phyloP scores from a whole-genome alignment of 2,797 vertebrate species.

The Eulemur mongoz region DNA sequence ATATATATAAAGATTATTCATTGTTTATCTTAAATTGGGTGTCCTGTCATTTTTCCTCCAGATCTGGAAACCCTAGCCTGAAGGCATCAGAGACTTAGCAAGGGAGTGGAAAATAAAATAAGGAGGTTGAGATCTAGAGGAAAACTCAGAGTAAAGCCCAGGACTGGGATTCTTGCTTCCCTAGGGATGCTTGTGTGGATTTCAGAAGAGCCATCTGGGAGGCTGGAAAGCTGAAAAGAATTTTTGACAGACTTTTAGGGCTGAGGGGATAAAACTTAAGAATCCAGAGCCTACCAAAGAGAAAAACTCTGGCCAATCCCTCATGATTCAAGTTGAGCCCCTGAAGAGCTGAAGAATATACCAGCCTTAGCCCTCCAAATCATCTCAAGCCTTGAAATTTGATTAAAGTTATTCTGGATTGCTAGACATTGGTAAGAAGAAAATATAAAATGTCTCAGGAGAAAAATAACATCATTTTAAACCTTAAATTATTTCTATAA shows the following conservation, averaged over 20 bases:
- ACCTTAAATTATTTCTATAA: neutral
- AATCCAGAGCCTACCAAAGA: neutral
- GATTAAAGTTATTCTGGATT: neutral
- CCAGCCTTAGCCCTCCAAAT: neutral
- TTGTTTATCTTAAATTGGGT: conserved; percentile 5
- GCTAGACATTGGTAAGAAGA: neutral
- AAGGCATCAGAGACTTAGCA: neutral
- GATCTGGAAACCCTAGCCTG: neutral
- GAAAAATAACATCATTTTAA: neutral
- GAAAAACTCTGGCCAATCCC: neutral
- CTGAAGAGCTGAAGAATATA: neutral
- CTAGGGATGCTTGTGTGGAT: neutral
- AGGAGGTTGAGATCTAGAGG: neutral
- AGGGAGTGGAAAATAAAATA: conserved; percentile 6
- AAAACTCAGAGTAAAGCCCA: neutral
- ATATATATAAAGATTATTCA: neutral
- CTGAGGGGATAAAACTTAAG: neutral
- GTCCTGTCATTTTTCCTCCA: neutral
- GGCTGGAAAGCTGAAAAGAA: neutral
- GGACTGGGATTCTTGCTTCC: neutral
- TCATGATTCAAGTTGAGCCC: neutral
- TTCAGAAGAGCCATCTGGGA: neutral
- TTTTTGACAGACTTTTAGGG: neutral
- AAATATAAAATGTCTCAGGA: neutral
- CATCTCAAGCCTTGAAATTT: neutral